Conservation (phyloP, 2,888 invertebrate species). For the Syrista parreyssii region DNA sequence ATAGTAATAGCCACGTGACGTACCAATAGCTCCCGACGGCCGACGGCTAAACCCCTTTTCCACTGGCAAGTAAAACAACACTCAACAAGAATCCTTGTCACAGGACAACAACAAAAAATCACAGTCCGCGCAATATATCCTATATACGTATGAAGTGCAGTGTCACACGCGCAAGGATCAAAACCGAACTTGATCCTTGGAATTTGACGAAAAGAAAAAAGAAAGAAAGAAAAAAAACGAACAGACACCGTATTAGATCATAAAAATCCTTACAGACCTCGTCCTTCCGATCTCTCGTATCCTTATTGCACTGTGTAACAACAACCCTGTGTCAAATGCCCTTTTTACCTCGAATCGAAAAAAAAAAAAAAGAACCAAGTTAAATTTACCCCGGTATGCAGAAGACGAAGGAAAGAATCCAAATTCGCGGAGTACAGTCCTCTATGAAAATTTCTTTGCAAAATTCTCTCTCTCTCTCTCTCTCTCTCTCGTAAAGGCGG, state of each 20-base stretch:
- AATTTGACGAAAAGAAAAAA: background rate
- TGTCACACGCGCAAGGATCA: background rate
- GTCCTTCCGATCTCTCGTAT: background rate
- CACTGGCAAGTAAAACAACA: background rate
- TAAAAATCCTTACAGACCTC: no score
- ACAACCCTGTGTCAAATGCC: background rate
- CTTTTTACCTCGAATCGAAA: background rate
- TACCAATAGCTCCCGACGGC: conserved; percentile 58
- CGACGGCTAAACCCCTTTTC: conserved; percentile 35
- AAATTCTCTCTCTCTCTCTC: background rate
- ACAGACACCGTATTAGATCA: no score
- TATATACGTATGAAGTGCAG: background rate
- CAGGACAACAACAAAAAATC: background rate
- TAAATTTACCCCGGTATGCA: background rate
- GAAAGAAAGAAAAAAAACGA: background rate
- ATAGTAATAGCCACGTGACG: conserved; percentile 25
- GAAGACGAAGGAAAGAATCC: background rate
- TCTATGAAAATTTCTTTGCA: no score
- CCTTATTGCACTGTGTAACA: background rate
- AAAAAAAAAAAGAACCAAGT: no score
- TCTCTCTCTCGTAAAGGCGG: background rate
- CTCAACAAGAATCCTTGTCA: background rate
- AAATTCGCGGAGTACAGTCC: background rate
- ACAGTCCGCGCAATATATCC: background rate
- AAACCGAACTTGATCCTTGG: background rate